A percentile compares a stretch with the other conserved stretches of the same genome.
Conservation (phyloP, 2,888 invertebrate genomes). For the Erannis defoliaria region DNA sequence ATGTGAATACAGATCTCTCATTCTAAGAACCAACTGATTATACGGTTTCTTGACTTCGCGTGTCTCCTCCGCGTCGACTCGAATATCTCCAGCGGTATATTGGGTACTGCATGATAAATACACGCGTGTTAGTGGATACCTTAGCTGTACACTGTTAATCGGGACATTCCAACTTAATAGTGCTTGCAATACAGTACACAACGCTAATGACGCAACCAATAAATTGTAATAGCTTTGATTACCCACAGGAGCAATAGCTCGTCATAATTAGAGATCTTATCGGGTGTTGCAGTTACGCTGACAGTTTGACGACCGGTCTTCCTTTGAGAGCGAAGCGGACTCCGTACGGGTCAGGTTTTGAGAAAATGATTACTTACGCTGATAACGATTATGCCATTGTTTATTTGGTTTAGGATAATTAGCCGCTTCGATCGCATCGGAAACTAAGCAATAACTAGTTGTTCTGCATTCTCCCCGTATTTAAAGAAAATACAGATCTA, state of each 20-base stretch:
- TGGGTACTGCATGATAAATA: slow-evolving; percentile 87
- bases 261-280: slow-evolving; percentile 37
- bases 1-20: slow-evolving; percentile 71
- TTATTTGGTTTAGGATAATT: not conserved
- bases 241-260: slow-evolving; percentile 37
- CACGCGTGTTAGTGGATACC: slow-evolving; percentile 79
- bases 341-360: not conserved
- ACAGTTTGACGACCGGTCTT: not conserved
- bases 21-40: slow-evolving; percentile 87
- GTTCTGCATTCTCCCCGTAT: slow-evolving; percentile 5
- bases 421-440: slow-evolving; percentile 5
- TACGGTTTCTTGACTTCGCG: slow-evolving; percentile 86
- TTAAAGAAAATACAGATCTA: not conserved
- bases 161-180: slow-evolving; percentile 47
- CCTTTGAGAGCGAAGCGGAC: slow-evolving; percentile 1
- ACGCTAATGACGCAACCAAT: slow-evolving; percentile 36
- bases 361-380: too few species aligned
- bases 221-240: slow-evolving; percentile 35
- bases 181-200: slow-evolving; percentile 41
- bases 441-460: not conserved
- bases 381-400: not conserved
- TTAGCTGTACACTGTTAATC: slow-evolving; percentile 53
- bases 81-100: slow-evolving; percentile 86
- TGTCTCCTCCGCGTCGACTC: slow-evolving; percentile 85
- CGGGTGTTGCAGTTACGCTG: slow-evolving; percentile 25